Base-by-base conservation (phyloP, 2,888 invertebrate species). In the Lypha dubia region DNA sequence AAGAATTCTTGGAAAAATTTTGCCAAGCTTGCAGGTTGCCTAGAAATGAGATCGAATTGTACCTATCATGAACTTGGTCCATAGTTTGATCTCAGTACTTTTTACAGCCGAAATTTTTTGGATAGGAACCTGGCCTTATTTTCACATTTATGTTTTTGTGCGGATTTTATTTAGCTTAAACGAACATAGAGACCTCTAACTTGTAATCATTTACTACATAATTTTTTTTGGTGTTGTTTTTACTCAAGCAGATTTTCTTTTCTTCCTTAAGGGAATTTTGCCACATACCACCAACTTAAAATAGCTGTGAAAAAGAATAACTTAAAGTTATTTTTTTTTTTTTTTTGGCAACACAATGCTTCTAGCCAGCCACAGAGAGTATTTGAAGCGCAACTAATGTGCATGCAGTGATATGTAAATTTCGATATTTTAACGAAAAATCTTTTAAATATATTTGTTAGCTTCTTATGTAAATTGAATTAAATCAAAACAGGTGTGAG, bases 371-470 rank as follows among this genome's bases (percentile, higher is more conserved):
- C 6, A 22, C 41, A 15, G 44, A n/a, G 7, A 65, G 58, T 11
- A 83, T 79, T 70, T 75, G 83, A 79, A 79, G 79, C 79, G 63
- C 49, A 75, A 75, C 83, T 75, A 79, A 83, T 79, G 83, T 65
- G 83, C 60, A 51, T 35, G 13, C 51, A 22, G 75, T 65, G 65
- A 70, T 65, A 83, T 83, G 79, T 67, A 83, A 83, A 83, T 75
- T 73, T 56, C 35, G 28, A 62, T 62, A 51, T 67, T 62, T 24
- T 22, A 38, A 17, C 17, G n/a, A n/a, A 35, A 63, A 49, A 71
- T 58, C 58, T 49, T 15, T 20, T 44, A 51, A 35, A 44, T 60
- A 60, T 51, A 20, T 46, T 46, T 73, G n/a, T 1, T 60, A 68
- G 15, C 67, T 60, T 20, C 68, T 68, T 76, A 58, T 73, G 83